Evolutionary conservation across 1,140 invertebrate species (phyloP), one percentile per base, ranked within the genome.

Genomic region (Dreissena polymorpha): DNA sequence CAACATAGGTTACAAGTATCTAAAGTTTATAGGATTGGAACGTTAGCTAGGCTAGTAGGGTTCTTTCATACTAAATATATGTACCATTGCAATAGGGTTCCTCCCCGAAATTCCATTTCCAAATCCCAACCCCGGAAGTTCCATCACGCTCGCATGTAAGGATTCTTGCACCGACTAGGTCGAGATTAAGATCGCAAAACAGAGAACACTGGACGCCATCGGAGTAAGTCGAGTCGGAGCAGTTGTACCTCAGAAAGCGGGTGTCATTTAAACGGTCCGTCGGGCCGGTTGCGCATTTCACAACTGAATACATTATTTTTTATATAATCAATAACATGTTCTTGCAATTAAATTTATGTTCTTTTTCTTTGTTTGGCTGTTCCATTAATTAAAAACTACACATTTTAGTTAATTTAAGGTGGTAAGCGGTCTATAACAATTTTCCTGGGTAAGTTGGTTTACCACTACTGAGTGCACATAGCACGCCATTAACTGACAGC

Each of bases 31-130:
- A n/a, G n/a, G n/a, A n/a, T n/a, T n/a, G n/a, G n/a, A n/a, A n/a
- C n/a, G n/a, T n/a, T n/a, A n/a, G n/a, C n/a, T n/a, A n/a, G n/a
- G n/a, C n/a, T n/a, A n/a, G n/a, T n/a, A n/a, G n/a, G n/a, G n/a
- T n/a, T n/a, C n/a, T n/a, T n/a, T n/a, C n/a, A n/a, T n/a, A n/a
- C n/a, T 3, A 55, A n/a, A n/a, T n/a, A 25, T 53, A 55, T 13
- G 10, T 79, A 79, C 77, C 67, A 14, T 70, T 23, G 70, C 77
- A 79, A n/a, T 69, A n/a, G 0, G 77, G 77, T 13, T 79, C 49
- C 14, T 27, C 16, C 25, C 27, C 77, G 16, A 6, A 10, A 10
- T 55, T 68, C 77, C 77, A 79, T 50, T 27, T 60, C 77, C 77
- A 79, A 6, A 7, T 18, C 0, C 64, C 68, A 39, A 27, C 50